phyloP scores from a whole-genome alignment of 2,113 vertebrate genomes.

The Amazona guildingii region DNA sequence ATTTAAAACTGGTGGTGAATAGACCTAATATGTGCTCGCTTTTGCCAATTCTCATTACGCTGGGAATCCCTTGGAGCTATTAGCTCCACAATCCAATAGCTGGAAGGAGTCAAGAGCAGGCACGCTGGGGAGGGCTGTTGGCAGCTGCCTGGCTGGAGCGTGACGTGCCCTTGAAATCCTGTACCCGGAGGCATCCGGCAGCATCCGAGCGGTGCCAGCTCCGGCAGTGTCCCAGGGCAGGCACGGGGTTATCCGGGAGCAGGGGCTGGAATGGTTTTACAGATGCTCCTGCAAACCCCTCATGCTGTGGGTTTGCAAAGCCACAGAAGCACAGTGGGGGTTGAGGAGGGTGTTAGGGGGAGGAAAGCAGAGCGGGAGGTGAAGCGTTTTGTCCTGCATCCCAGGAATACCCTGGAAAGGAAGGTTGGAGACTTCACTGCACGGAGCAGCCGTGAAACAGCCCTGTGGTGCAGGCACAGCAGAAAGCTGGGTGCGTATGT shows the following conservation, averaged over 20 bases:
- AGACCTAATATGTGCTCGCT: background rate
- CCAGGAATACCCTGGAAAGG: background rate
- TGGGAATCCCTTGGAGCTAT: constrained; percentile 28
- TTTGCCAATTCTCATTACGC: constrained; percentile 12
- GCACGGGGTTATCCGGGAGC: rapidly evolving
- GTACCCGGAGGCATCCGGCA: background rate
- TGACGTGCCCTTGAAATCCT: constrained; percentile 25
- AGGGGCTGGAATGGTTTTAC: rapidly evolving
- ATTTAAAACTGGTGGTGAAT: constrained; percentile 8
- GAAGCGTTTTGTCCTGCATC: background rate
- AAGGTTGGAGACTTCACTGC: rapidly evolving
- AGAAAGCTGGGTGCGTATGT: background rate
- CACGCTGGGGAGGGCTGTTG: background rate
- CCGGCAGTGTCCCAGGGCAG: background rate
- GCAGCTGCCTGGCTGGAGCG: background rate
- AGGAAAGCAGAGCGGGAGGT: background rate
- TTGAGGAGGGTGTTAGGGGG: background rate
- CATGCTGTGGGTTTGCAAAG: background rate
- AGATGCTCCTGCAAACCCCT: background rate
- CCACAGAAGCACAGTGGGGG: rapidly evolving
- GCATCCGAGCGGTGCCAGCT: background rate
- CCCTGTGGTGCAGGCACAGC: background rate
- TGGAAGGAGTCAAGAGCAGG: background rate
- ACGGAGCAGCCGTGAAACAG: rapidly evolving
- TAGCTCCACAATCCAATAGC: background rate